These are phyloP conservation scores for Pseudachorutes palmiensis DNA, from an alignment of 1,140 invertebrate species.

Conservation along the genomic window DNA sequence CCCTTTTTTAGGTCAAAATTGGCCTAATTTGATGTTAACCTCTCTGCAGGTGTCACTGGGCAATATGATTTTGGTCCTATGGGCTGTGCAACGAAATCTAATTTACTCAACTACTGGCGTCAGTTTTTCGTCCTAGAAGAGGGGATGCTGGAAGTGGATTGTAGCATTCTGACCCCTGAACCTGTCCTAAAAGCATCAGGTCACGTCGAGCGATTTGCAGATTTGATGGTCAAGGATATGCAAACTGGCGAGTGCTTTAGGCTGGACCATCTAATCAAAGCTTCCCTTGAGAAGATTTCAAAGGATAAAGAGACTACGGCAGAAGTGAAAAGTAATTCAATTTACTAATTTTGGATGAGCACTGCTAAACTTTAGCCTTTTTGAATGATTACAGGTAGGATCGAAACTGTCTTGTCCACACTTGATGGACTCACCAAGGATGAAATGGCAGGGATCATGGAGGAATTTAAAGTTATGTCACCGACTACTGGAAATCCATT, in stretches of 20 bases:
- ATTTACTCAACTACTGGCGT: conserved; percentile 87
- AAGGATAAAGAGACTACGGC: conserved; percentile 71
- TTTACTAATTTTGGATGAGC: background rate
- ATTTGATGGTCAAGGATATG: conserved; percentile 97
- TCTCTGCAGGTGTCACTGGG: conserved; percentile 52
- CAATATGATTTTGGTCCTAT: conserved; percentile 98
- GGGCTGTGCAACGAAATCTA: conserved; percentile 96
- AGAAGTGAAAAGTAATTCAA: conserved; percentile 51
- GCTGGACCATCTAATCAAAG: conserved; percentile 97
- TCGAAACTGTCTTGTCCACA: conserved; percentile 22
- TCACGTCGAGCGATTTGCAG: conserved; percentile 97
- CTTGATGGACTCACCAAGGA: conserved; percentile 74
- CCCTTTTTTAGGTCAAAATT: background rate
- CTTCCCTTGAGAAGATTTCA: conserved; percentile 79
- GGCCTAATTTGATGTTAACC: conserved; percentile 12
- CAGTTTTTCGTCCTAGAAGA: conserved; percentile 96
- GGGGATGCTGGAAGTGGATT: conserved; percentile 98
- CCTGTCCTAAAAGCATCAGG: conserved; percentile 94
- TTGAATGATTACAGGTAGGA: conserved; percentile 21
- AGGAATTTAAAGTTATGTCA: conserved; percentile 86
- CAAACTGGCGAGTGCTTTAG: conserved; percentile 94
- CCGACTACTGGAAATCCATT: conserved; percentile 90
- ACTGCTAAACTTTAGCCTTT: background rate
- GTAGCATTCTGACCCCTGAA: conserved; percentile 93
- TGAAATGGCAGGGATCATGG: conserved; percentile 76